These are phyloP conservation scores for Planococcus citri DNA, from an alignment of 1,140 invertebrate genomes.

Conservation along the genomic window DNA sequence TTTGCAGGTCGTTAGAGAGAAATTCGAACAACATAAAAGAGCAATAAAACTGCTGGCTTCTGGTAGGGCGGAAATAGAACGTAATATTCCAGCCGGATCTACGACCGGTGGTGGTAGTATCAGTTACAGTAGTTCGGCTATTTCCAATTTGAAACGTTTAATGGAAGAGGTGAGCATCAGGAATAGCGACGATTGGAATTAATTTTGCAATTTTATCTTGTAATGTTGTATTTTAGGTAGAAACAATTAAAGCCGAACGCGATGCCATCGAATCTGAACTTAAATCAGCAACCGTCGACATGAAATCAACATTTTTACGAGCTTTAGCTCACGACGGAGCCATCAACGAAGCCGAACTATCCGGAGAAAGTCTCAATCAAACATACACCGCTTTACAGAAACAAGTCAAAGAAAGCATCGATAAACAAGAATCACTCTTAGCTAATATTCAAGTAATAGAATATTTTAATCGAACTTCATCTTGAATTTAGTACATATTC, in stretches of 20 bases:
- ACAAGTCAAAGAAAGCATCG: slow-evolving; percentile 61
- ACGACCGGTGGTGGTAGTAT: slow-evolving; percentile 34
- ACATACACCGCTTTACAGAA: slow-evolving; percentile 70
- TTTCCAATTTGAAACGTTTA: slow-evolving; percentile 54
- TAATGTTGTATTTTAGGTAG: no score
- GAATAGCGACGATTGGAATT: no score
- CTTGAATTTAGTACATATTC: no score
- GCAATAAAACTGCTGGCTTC: slow-evolving; percentile 73
- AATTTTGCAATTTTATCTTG: no score
- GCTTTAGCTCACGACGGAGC: slow-evolving; percentile 71
- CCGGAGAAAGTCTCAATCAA: slow-evolving; percentile 59
- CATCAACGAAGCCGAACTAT: slow-evolving; percentile 66
- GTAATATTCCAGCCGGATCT: slow-evolving; percentile 46
- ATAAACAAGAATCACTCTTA: slow-evolving; percentile 64
- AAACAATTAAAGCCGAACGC: slow-evolving; percentile 74
- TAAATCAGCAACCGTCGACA: slow-evolving; percentile 68
- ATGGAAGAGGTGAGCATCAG: slow-evolving; percentile 54
- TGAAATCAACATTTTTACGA: slow-evolving; percentile 67
- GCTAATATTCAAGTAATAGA: slow-evolving; percentile 57
- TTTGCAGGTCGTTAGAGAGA: slow-evolving; percentile 58
- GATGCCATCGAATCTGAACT: slow-evolving; percentile 79
- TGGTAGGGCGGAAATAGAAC: slow-evolving; percentile 48
- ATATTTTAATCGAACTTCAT: no score
- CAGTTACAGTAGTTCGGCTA: slow-evolving; percentile 47
- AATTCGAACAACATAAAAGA: slow-evolving; percentile 65